Evolutionary conservation across 2,113 vertebrate species (phyloP).

Genomic region (Chionodraco myersi): DNA sequence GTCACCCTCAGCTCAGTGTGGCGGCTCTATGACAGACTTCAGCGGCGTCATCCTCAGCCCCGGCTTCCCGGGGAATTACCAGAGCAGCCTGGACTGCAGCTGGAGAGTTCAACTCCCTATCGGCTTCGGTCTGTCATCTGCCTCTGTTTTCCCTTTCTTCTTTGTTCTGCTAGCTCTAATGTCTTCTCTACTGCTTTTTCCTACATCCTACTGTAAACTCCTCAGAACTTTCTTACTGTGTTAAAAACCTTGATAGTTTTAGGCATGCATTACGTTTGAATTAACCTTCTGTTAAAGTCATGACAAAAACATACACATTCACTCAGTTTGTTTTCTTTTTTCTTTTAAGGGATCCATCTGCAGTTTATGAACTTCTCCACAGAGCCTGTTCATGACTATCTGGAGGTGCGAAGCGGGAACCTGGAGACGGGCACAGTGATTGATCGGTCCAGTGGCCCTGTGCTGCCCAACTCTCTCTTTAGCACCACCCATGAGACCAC

Average conservation of each 20-base stretch:
- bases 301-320: neutral
- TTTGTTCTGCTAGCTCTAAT: neutral
- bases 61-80: slow-evolving; percentile 97
- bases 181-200: slow-evolving; percentile 6
- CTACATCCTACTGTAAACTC: neutral
- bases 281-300: neutral
- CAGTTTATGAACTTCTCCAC: slow-evolving; percentile 98
- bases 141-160: neutral
- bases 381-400: slow-evolving; percentile 97
- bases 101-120: slow-evolving; percentile 95
- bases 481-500: slow-evolving; percentile 98
- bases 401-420: slow-evolving; percentile 93
- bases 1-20: slow-evolving; percentile 91
- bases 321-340: slow-evolving; percentile 19
- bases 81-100: slow-evolving; percentile 95
- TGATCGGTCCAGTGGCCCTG: slow-evolving; percentile 93
- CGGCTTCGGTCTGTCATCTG: slow-evolving; percentile 89
- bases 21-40: slow-evolving; percentile 92
- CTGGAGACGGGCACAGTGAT: slow-evolving; percentile 91
- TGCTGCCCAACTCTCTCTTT: slow-evolving; percentile 91
- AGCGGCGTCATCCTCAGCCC: slow-evolving; percentile 96
- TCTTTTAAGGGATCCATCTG: slow-evolving; percentile 91
- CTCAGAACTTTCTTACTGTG: neutral
- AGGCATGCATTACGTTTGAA: neutral
- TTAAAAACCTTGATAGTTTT: neutral